phyloP scores from a whole-genome alignment of 35 echinoderm and acorn worm species.

The Antedon bifida region DNA sequence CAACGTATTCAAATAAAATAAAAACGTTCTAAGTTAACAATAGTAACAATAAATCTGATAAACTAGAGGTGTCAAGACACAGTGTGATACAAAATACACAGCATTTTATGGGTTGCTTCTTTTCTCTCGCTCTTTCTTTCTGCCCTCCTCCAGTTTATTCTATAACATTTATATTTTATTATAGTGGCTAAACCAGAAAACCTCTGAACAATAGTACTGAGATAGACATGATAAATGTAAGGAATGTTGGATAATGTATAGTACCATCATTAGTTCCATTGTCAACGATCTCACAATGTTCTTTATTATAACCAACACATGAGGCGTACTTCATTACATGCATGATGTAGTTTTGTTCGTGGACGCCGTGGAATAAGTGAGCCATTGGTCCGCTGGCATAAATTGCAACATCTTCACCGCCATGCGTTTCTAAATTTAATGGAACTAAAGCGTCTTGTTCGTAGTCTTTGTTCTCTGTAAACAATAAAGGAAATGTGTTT shows the following conservation, averaged over 20 bases:
- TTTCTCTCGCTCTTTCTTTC: too few relatives aligned
- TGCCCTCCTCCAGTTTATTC: too few relatives aligned
- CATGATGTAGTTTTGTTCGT: constrained; percentile 79
- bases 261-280: neutral
- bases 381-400: constrained; percentile 69
- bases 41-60: too few relatives aligned
- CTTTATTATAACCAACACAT: constrained; percentile 37
- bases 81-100: too few relatives aligned
- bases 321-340: constrained; percentile 59
- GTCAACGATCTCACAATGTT: neutral
- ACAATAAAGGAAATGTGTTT: neutral
- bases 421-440: constrained; percentile 29
- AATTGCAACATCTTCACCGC: constrained; percentile 59
- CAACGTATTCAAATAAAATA: too few relatives aligned
- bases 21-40: too few relatives aligned
- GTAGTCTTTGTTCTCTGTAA: neutral
- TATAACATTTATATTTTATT: too few relatives aligned
- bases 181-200: too few relatives aligned
- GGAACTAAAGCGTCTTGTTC: constrained; percentile 36
- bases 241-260: neutral
- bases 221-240: neutral
- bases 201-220: neutral
- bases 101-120: too few relatives aligned
- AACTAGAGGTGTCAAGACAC: too few relatives aligned
- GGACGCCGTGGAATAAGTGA: constrained; percentile 61